Conservation (phyloP, 2,113 vertebrate species). For the Tupaia chinensis region DNA sequence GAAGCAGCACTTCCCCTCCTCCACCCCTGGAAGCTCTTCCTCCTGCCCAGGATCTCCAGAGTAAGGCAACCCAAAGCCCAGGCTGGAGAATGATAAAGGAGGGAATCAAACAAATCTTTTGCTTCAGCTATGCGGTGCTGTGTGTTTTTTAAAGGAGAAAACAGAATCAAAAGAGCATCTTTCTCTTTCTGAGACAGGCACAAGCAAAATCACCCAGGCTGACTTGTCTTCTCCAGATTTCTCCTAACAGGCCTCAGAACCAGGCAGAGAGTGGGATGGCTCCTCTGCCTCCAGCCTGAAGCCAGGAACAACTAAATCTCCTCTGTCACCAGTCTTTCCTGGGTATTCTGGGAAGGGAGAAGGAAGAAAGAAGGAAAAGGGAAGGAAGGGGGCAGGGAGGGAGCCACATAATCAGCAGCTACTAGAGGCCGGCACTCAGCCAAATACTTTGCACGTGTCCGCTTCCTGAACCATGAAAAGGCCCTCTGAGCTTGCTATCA, state of each 20-base stretch:
- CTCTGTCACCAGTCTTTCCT: not conserved
- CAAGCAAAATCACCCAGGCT: not conserved
- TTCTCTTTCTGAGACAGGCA: conserved; percentile 1
- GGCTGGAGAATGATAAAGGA: conserved; percentile 29
- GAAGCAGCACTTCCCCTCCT: not conserved
- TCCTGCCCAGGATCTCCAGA: conserved; percentile 53
- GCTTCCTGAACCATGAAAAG: conserved; percentile 48
- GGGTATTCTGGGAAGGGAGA: not conserved
- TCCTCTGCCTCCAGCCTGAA: not conserved
- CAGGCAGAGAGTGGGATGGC: not conserved
- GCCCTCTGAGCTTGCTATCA: not conserved
- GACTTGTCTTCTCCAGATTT: not conserved
- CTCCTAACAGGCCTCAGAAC: not conserved
- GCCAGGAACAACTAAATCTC: not conserved
- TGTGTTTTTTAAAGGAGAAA: conserved; percentile 51
- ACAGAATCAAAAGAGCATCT: conserved; percentile 54
- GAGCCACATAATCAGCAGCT: not conserved
- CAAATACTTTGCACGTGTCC: not conserved
- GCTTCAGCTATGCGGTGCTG: not conserved
- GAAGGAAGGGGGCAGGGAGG: not conserved
- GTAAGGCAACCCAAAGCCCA: conserved; percentile 36
- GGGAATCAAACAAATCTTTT: not conserved
- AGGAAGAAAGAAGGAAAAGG: not conserved
- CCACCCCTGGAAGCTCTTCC: not conserved
- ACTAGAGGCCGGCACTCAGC: not conserved